Conservation (phyloP, 2,797 vertebrate species). For the Threskiornis aethiopicus region DNA sequence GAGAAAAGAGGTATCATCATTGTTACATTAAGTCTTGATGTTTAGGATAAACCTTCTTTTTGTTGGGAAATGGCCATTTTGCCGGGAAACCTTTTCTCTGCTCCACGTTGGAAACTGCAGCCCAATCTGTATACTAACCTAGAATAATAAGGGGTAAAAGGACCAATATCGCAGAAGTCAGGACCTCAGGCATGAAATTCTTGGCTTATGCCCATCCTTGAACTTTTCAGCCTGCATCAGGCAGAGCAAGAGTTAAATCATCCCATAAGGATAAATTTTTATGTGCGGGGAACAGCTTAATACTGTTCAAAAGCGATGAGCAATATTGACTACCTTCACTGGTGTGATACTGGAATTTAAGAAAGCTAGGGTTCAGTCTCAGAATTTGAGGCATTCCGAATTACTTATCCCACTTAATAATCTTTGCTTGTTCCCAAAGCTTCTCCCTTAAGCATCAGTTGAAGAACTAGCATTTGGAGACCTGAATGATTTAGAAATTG, state of each 20-base stretch:
- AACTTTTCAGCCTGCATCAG: background rate
- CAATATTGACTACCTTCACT: background rate
- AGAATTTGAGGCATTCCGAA: background rate
- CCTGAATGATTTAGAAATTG: constrained; percentile 7
- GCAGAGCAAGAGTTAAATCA: background rate
- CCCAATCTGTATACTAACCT: background rate
- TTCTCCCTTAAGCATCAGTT: background rate
- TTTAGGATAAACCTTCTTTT: background rate
- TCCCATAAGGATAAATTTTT: background rate
- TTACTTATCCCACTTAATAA: background rate
- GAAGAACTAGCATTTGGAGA: background rate
- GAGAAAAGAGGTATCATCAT: background rate
- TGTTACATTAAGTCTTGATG: background rate
- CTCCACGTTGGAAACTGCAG: background rate
- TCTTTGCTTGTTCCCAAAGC: background rate
- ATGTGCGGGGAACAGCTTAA: background rate
- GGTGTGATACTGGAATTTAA: background rate
- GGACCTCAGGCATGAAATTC: background rate
- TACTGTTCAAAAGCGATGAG: background rate
- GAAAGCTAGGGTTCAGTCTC: background rate
- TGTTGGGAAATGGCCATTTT: background rate
- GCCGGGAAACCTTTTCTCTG: background rate
- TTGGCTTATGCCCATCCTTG: background rate
- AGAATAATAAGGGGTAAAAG: background rate
- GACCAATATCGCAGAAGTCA: background rate